These are phyloP conservation scores for Rhegmatorhina hoffmannsi DNA, from an alignment of 2,113 vertebrate genomes.

Conservation along the genomic window DNA sequence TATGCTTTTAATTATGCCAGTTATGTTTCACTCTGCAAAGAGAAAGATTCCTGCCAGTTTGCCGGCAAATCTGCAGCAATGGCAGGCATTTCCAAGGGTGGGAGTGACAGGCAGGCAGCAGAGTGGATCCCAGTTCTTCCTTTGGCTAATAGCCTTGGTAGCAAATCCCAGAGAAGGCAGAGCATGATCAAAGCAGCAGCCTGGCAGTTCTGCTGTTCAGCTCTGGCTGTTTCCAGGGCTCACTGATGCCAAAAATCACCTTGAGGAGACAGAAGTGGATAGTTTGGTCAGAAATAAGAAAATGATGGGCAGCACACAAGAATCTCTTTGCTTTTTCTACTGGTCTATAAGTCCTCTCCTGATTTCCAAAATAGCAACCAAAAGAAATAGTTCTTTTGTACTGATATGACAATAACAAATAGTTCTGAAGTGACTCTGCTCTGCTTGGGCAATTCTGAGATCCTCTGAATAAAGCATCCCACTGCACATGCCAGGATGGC, in stretches of 20 bases:
- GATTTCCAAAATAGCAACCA: neutral
- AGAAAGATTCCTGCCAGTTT: neutral
- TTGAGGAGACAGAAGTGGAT: neutral
- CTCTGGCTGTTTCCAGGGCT: neutral
- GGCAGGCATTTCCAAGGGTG: neutral
- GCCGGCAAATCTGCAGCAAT: neutral
- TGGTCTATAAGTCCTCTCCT: neutral
- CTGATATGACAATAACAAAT: neutral
- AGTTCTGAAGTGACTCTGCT: neutral
- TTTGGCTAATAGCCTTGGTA: neutral
- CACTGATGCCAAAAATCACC: fast-evolving
- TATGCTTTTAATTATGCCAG: neutral
- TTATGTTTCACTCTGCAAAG: neutral
- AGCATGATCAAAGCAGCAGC: neutral
- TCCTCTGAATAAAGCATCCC: neutral
- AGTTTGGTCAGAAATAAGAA: neutral
- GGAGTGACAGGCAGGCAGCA: neutral
- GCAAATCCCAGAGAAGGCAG: neutral
- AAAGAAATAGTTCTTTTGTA: neutral
- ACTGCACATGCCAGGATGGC: fast-evolving
- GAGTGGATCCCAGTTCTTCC: neutral
- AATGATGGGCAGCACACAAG: neutral
- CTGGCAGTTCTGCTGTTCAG: neutral
- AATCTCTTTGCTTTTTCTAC: neutral
- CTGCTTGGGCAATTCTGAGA: neutral